Evolutionary conservation across 2,113 vertebrate species (phyloP).

Genomic region (Mesembrinibis cayennensis): DNA sequence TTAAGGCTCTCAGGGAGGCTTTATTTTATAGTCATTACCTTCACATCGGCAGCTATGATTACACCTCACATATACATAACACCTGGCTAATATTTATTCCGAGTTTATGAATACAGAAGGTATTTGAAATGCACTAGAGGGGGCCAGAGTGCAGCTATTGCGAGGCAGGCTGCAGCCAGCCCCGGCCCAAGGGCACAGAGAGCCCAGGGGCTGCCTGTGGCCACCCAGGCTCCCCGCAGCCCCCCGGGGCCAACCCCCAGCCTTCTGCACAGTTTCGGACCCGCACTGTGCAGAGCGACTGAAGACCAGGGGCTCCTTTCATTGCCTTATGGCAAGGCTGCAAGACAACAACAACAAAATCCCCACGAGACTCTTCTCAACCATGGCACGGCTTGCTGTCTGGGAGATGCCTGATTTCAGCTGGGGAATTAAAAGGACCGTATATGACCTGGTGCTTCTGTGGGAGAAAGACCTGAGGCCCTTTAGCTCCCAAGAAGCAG

Average conservation of each 20-base stretch:
- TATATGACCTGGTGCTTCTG: not conserved
- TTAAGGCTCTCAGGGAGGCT: not conserved
- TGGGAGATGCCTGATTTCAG: not conserved
- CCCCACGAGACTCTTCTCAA: too few relatives aligned
- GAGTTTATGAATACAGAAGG: not conserved
- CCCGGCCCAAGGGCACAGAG: too few relatives aligned
- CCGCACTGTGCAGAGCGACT: not conserved
- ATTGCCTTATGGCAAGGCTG: not conserved
- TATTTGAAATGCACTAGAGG: not conserved
- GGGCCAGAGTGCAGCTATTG: not conserved
- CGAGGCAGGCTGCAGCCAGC: not conserved
- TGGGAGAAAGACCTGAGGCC: not conserved
- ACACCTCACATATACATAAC: rapidly evolving
- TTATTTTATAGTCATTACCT: not conserved
- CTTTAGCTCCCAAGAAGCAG: not conserved
- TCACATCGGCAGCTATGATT: not conserved
- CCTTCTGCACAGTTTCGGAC: not conserved
- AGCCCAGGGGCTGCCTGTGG: not conserved
- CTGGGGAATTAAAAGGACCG: not conserved
- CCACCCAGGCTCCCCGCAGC: too few relatives aligned
- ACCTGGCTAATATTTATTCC: not conserved
- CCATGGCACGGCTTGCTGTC: rapidly evolving
- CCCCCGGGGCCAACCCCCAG: too few relatives aligned
- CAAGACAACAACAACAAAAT: too few relatives aligned
- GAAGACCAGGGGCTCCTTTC: not conserved